Evolutionary conservation across 37 sponge, comb jelly and placozoan genomes (phyloP), one percentile per base, ranked within the genome.

Genomic region (Chondrilla cf. caribensis): DNA sequence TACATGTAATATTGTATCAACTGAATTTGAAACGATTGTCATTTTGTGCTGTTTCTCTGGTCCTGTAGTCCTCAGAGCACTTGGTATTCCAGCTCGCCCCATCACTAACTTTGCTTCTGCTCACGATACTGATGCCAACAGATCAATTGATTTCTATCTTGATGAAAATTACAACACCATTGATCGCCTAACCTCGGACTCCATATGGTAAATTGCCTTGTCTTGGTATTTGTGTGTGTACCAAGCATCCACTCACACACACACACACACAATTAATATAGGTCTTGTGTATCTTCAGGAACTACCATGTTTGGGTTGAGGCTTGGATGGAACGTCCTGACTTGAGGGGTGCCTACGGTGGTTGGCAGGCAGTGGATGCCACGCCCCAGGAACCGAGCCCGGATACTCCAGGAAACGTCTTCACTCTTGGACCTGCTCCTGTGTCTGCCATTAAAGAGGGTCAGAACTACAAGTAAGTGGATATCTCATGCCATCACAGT

Each of bases 341-440:
- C 77, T 79, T 91, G 35, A 55, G 55, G 28, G 79, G 79, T 2
- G 58, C 65, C 37, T 86, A 86, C 70, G 84, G 86, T 79, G 91
- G 91, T 40, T 91, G 91, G 91, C 91, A 91, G 79, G 91, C 91
- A 26, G 71, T 91, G 54, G 91, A 91, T 76, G 87, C 87, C 57
- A 91, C 91, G 0, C 91, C 91, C 21, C 85, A 84, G 32, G 85
- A 84, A 57, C 79, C 79, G 0, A 84, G 85, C 73, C 60, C 41
- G 64, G 57, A 60, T 42, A 25, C 78, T 33, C 58, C 71, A 58
- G 22, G 77, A 36, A 58, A 77, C 37, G 19, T 37, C 18, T 73
- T 43, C 44, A 73, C 76, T 15, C 43, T 83, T n/a, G 93, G 93
- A 44, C 93, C 93, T 8, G 88, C 89, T 18, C 85, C 93, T 11